These are phyloP conservation scores for Cochlearius cochlearius DNA, from an alignment of 2,113 vertebrate genomes.

Conservation along the genomic window DNA sequence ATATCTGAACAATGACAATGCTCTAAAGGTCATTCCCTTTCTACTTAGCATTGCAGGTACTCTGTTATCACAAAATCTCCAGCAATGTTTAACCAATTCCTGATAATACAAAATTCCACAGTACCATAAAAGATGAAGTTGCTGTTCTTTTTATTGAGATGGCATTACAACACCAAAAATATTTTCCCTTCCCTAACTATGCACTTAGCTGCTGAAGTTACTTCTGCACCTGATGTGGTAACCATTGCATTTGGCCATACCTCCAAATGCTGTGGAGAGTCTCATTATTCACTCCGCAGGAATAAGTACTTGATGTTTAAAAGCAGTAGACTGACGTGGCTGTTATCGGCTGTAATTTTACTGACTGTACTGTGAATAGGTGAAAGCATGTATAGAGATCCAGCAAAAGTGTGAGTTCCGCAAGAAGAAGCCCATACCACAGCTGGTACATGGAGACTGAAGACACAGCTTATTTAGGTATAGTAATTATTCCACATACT, in stretches of 20 bases:
- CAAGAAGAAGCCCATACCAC: neutral
- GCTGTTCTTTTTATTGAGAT: neutral
- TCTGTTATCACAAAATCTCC: constrained; percentile 14
- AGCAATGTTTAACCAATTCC: constrained; percentile 41
- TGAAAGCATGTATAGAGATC: neutral
- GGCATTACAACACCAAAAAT: neutral
- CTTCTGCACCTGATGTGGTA: neutral
- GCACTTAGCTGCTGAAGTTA: neutral
- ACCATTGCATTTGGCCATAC: neutral
- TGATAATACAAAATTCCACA: neutral
- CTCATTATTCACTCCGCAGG: neutral
- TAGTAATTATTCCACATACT: neutral
- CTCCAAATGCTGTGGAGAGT: neutral
- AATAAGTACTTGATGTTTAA: neutral
- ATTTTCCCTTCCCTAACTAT: neutral
- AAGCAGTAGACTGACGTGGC: neutral
- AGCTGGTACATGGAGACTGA: neutral
- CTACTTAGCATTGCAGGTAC: neutral
- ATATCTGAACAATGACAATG: neutral
- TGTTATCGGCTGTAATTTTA: neutral
- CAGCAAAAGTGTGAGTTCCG: neutral
- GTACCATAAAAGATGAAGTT: neutral
- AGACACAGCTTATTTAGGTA: neutral
- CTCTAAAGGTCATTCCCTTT: constrained; percentile 20
- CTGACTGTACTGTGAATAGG: neutral